Conservation (phyloP, 2,797 vertebrate species). For the Alfaro cultratus region DNA sequence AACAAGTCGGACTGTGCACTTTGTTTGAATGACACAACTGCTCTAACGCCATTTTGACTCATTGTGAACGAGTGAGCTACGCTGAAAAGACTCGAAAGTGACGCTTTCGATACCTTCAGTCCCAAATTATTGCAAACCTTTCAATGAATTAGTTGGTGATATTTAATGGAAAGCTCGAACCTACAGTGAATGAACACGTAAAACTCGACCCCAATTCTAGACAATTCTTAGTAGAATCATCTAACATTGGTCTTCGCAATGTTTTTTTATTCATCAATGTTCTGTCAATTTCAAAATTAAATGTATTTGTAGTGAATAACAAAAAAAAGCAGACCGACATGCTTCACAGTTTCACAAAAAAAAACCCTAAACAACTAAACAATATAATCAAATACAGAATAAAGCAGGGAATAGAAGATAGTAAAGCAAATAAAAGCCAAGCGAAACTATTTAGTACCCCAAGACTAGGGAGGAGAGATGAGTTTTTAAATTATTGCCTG, state of each 20-base stretch:
- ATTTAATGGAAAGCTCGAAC: constrained; percentile 2
- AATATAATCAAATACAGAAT: not conserved
- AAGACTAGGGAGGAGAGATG: not conserved
- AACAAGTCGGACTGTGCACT: constrained; percentile 17
- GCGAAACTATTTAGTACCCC: not conserved
- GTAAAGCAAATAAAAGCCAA: not conserved
- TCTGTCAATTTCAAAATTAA: not conserved
- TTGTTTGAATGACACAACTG: constrained; percentile 26
- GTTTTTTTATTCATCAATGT: not conserved
- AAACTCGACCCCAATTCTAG: not conserved
- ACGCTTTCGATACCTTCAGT: not conserved
- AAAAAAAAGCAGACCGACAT: not conserved
- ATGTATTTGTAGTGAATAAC: not conserved
- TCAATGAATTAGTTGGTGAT: not conserved
- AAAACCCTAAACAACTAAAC: not conserved
- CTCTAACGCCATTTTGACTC: not conserved
- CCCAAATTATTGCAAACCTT: not conserved
- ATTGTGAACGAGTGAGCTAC: not conserved
- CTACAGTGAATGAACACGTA: not conserved
- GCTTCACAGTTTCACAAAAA: not conserved
- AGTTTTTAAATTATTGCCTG: not conserved
- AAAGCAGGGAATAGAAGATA: not conserved
- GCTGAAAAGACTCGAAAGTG: not conserved
- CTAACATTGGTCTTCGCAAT: not conserved
- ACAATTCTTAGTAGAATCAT: not conserved